Evolutionary conservation across 2,113 vertebrate species (phyloP).

Genomic region (Tragelaphus strepsiceros): DNA sequence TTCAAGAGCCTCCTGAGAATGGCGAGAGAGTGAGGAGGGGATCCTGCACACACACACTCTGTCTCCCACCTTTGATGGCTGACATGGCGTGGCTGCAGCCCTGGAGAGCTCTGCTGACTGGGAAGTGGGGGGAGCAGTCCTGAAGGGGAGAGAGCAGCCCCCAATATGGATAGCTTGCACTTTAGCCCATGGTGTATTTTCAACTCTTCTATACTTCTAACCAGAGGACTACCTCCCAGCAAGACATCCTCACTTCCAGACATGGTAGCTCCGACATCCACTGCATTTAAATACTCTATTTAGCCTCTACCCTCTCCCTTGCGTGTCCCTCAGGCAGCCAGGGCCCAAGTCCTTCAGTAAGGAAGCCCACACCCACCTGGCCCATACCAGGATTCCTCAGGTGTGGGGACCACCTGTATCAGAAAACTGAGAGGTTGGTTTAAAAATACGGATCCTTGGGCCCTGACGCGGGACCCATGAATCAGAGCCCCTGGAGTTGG

Average conservation of each 20-base stretch:
- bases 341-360: background rate
- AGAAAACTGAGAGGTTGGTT: background rate
- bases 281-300: fast-evolving
- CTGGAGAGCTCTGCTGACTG: background rate
- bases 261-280: too few species aligned
- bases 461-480: too few species aligned
- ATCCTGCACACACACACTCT: too few species aligned
- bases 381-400: background rate
- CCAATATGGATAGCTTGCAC: background rate
- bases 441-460: background rate
- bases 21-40: background rate
- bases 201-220: background rate
- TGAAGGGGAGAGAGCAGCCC: too few species aligned
- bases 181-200: background rate
- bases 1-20: background rate
- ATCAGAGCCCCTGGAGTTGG: background rate
- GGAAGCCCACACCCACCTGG: background rate
- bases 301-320: background rate
- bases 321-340: background rate
- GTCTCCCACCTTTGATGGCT: too few species aligned
- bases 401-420: background rate
- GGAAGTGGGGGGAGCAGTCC: background rate
- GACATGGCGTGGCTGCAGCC: background rate
- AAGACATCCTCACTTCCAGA: background rate
- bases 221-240: background rate